Percentiles rank a stretch among this genome's conserved stretches.
These are phyloP conservation scores for Thrips palmi DNA, from an alignment of 1,140 invertebrate species.

Conservation along the genomic window DNA sequence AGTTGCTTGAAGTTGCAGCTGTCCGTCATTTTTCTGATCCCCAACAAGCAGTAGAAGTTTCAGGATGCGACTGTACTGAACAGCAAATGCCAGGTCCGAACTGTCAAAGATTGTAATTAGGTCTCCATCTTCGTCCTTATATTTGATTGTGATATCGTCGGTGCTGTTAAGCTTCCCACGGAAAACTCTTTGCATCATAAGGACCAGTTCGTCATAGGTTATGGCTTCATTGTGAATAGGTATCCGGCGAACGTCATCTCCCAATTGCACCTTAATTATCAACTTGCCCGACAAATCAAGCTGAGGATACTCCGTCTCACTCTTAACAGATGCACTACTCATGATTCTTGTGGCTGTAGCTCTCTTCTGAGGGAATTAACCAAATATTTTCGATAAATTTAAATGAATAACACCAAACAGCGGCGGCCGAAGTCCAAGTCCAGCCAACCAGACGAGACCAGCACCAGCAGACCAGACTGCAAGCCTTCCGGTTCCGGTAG, in stretches of 20 bases:
- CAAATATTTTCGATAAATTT: no score
- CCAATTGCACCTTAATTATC: constrained; percentile 34
- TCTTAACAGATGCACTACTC: no score
- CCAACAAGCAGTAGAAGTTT: constrained; percentile 38
- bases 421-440: no score
- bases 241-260: constrained; percentile 49
- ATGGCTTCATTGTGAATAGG: constrained; percentile 62
- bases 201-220: constrained; percentile 54
- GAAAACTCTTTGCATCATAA: constrained; percentile 64
- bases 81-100: constrained; percentile 51
- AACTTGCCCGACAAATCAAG: constrained; percentile 18
- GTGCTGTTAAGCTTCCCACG: constrained; percentile 37
- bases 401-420: no score
- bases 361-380: no score
- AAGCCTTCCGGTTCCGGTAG: no score
- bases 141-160: constrained; percentile 55
- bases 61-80: constrained; percentile 47
- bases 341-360: no score
- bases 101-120: constrained; percentile 57
- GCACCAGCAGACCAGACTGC: no score
- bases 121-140: constrained; percentile 62
- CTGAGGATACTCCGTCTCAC: no score
- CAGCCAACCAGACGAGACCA: no score
- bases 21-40: constrained; percentile 16
- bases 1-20: constrained; percentile 11